Conservation (phyloP, 2,888 invertebrate species). For the Gnatocerus cornutus region DNA sequence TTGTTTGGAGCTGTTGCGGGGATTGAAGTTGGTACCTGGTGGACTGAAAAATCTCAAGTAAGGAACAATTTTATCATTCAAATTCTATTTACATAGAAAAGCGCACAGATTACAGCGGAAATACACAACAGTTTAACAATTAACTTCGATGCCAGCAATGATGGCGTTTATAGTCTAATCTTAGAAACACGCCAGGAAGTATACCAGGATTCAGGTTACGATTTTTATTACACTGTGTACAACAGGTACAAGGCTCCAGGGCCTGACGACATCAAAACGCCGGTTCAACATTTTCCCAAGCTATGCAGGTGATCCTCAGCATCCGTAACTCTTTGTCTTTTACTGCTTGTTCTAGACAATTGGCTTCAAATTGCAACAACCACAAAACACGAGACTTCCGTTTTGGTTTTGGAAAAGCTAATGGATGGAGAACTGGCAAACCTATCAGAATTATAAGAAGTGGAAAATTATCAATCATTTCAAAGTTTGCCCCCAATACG, state of each 20-base stretch:
- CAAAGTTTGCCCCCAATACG: slow-evolving; percentile 84
- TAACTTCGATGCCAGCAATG: slow-evolving; percentile 73
- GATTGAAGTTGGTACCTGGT: slow-evolving; percentile 84
- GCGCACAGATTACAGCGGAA: neutral
- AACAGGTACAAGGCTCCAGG: neutral
- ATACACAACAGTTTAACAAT: neutral
- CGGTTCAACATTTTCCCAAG: slow-evolving; percentile 4
- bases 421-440: slow-evolving; percentile 81
- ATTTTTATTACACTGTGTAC: slow-evolving; percentile 86
- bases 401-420: slow-evolving; percentile 74
- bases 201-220: slow-evolving; percentile 79
- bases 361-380: slow-evolving; percentile 83
- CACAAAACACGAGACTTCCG: neutral
- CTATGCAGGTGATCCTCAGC: neutral
- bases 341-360: slow-evolving; percentile 69
- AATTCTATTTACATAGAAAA: too few species aligned
- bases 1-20: too few species aligned
- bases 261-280: too few species aligned
- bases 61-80: slow-evolving; percentile 67
- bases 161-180: slow-evolving; percentile 88
- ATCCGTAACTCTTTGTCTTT: too few species aligned
- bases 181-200: slow-evolving; percentile 88
- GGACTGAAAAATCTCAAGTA: slow-evolving; percentile 85
- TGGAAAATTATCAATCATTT: slow-evolving; percentile 80
- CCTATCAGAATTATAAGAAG: slow-evolving; percentile 87